These are phyloP conservation scores for Venturia canescens DNA, from an alignment of 1,140 invertebrate species.

Conservation along the genomic window DNA sequence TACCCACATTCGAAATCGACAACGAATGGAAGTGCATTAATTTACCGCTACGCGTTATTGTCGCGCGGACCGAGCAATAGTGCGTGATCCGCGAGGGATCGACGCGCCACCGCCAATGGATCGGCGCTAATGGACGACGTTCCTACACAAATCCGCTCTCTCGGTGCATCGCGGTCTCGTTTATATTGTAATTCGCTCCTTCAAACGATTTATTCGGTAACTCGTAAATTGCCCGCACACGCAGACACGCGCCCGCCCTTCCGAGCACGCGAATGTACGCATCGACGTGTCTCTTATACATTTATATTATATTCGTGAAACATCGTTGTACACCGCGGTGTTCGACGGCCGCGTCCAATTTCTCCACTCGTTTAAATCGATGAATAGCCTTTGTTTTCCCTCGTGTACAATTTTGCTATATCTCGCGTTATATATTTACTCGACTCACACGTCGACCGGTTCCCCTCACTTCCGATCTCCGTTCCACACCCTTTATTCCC, in stretches of 20 bases:
- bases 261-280: no score
- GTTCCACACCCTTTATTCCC: background rate
- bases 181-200: background rate
- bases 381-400: conserved; percentile 15
- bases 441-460: background rate
- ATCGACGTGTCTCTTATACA: background rate
- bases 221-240: conserved; percentile 3
- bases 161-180: background rate
- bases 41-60: background rate
- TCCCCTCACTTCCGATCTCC: background rate
- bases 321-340: background rate
- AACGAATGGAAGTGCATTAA: background rate
- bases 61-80: background rate
- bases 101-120: background rate
- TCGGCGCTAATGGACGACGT: background rate
- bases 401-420: background rate
- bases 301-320: background rate
- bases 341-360: background rate
- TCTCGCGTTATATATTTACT: background rate
- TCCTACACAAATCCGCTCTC: background rate
- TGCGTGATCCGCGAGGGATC: background rate
- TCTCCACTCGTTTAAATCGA: background rate
- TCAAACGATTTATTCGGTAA: background rate
- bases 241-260: no score
- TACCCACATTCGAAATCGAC: background rate